Evolutionary conservation across 30 jellyfish, hydroid and myxozoan genomes (phyloP).

Genomic region (Nemopilema nomurai): DNA sequence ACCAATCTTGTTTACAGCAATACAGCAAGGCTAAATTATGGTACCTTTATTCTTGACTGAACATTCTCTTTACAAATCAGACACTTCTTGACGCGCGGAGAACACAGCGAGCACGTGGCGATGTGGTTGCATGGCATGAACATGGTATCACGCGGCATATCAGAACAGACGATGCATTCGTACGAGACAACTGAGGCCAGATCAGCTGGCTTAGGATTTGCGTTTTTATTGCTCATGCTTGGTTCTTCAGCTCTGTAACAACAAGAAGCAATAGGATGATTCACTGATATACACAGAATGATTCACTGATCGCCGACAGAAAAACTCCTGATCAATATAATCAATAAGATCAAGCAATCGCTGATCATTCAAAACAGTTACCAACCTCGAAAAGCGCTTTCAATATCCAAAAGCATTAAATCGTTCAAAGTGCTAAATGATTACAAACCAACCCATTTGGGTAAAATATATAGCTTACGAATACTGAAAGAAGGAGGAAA

Average conservation of each 20-base stretch:
- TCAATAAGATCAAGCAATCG: too few species aligned
- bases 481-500: too few species aligned
- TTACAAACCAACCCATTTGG: too few species aligned
- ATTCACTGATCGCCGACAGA: too few species aligned
- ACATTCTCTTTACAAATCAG: constrained; percentile 76
- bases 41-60: constrained; percentile 79
- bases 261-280: not conserved
- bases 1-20: too few species aligned
- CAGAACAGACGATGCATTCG: constrained; percentile 88
- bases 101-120: constrained; percentile 84
- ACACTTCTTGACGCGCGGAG: constrained; percentile 90
- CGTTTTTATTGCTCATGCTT: not conserved
- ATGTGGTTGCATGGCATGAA: constrained; percentile 89
- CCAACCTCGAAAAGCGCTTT: too few species aligned
- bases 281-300: too few species aligned
- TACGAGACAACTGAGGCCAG: not conserved
- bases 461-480: too few species aligned
- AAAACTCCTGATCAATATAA: too few species aligned
- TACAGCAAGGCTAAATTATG: not conserved
- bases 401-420: too few species aligned
- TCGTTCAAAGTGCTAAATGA: too few species aligned
- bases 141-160: constrained; percentile 80
- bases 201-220: not conserved
- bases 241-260: not conserved
- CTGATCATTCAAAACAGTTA: too few species aligned